These are phyloP conservation scores for Tor tambroides DNA, from an alignment of 2,113 vertebrate genomes.

Conservation along the genomic window DNA sequence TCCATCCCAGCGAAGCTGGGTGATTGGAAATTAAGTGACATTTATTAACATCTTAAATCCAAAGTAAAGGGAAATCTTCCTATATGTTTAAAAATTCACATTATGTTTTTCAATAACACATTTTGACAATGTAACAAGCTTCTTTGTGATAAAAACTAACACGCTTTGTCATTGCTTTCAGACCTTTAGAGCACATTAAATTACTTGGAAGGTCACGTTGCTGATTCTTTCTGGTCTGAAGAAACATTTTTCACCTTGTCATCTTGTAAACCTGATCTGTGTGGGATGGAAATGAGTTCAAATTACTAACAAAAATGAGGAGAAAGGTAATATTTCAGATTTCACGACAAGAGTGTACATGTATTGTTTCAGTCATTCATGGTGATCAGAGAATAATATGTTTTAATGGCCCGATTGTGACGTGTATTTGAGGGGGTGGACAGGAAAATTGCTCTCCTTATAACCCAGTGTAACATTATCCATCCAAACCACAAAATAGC, in stretches of 20 bases:
- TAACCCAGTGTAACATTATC: conserved; percentile 30
- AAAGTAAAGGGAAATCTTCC: not conserved
- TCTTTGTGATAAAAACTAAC: not conserved
- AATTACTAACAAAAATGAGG: not conserved
- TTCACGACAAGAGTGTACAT: conserved; percentile 3
- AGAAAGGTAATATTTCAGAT: not conserved
- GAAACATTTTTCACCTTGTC: not conserved
- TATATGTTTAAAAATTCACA: too few species aligned
- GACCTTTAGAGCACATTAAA: not conserved
- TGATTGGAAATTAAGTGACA: not conserved
- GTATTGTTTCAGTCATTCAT: conserved; percentile 35
- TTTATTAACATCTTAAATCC: not conserved
- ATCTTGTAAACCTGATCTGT: not conserved
- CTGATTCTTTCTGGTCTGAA: not conserved
- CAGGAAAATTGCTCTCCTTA: conserved; percentile 41
- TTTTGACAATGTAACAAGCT: too few species aligned
- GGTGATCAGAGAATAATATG: conserved; percentile 27
- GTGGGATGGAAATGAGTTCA: conserved; percentile 5
- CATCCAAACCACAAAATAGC: conserved; percentile 43
- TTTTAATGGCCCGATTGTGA: conserved; percentile 54
- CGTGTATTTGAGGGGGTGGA: conserved; percentile 49
- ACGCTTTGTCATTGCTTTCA: not conserved
- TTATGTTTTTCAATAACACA: too few species aligned
- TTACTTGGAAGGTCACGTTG: not conserved
- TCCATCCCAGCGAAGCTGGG: too few species aligned